Evolutionary conservation across 2,113 vertebrate genomes (phyloP).

Genomic region (Epinephelus lanceolatus): DNA sequence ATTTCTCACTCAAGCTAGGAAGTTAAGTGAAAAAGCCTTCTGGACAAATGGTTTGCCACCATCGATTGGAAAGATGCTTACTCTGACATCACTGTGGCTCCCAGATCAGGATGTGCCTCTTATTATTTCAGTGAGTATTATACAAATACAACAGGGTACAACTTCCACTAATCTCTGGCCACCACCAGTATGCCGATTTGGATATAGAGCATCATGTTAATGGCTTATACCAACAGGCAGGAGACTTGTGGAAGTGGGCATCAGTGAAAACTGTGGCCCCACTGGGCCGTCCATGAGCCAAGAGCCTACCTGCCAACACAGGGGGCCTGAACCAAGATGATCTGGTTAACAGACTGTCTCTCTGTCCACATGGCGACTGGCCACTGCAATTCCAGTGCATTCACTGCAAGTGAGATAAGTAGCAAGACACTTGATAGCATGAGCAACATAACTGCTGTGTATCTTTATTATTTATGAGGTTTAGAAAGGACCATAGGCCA

Average conservation of each 20-base stretch:
- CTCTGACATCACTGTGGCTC: constrained; percentile 21
- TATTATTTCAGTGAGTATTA: neutral
- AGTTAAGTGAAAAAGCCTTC: constrained; percentile 26
- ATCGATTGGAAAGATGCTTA: constrained; percentile 18
- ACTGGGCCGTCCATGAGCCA: constrained; percentile 33
- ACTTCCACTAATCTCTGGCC: constrained; percentile 11
- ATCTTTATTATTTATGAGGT: constrained; percentile 6
- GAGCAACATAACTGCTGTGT: neutral
- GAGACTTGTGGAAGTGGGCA: constrained; percentile 22
- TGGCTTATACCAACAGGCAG: constrained; percentile 34
- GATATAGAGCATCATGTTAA: constrained; percentile 13
- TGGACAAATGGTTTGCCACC: constrained; percentile 35
- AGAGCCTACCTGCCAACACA: constrained; percentile 33
- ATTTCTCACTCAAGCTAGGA: constrained; percentile 32
- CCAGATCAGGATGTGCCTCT: constrained; percentile 2
- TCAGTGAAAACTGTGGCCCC: constrained; percentile 28
- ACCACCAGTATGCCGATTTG: neutral
- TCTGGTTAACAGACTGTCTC: constrained; percentile 43
- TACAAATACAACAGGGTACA: constrained; percentile 12
- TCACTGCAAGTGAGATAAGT: constrained; percentile 27
- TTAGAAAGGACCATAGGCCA: neutral
- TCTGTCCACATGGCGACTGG: constrained; percentile 31
- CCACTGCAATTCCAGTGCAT: constrained; percentile 33
- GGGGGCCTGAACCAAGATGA: constrained; percentile 33
- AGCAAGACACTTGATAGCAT: constrained; percentile 18